Conservation (phyloP, 1,140 invertebrate genomes). For the Dendroctonus valens region DNA sequence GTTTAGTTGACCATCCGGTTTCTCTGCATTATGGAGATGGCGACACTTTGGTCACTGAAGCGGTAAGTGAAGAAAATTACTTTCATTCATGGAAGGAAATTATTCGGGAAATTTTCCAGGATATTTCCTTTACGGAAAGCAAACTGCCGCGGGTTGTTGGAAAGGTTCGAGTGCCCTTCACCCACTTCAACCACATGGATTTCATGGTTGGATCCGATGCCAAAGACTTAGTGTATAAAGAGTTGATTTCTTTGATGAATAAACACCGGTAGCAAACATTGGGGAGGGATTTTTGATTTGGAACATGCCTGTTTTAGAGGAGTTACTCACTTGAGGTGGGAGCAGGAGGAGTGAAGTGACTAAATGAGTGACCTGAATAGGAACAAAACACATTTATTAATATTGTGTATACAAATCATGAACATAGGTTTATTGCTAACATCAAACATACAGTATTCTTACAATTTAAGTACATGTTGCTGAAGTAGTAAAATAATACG, state of each 20-base stretch:
- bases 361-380: not conserved
- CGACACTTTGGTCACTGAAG: conserved; percentile 58
- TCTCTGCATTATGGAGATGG: conserved; percentile 61
- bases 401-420: conserved; percentile 50
- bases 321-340: no score
- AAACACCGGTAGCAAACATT: conserved; percentile 38
- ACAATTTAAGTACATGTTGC: conserved; percentile 51
- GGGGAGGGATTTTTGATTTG: no score
- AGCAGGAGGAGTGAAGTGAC: no score
- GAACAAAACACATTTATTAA: conserved; percentile 51
- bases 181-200: conserved; percentile 69
- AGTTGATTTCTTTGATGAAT: conserved; percentile 45
- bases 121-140: conserved; percentile 58
- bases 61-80: conserved; percentile 38
- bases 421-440: conserved; percentile 51
- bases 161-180: conserved; percentile 54
- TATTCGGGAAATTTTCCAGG: conserved; percentile 48
- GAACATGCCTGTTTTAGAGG: no score
- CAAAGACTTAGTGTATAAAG: conserved; percentile 59
- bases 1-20: conserved; percentile 63
- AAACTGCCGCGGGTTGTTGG: conserved; percentile 53
- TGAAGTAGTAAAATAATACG: conserved; percentile 51
- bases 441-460: conserved; percentile 52
- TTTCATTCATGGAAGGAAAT: not conserved
- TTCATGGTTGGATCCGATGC: conserved; percentile 65